Evolutionary conservation across 2,888 invertebrate species (phyloP).

Genomic region (Anoplius nigerrimus): DNA sequence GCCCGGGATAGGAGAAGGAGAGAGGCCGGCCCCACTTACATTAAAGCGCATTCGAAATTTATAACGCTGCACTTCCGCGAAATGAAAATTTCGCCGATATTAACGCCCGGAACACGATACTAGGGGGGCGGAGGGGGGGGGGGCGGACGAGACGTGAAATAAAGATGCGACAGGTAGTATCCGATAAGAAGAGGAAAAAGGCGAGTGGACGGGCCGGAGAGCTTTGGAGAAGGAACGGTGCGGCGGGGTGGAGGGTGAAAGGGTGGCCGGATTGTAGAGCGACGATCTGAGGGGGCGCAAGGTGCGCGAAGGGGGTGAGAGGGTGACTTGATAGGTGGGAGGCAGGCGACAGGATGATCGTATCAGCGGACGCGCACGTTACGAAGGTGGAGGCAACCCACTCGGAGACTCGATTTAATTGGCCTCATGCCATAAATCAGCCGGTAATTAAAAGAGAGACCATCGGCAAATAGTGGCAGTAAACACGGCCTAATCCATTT

Average conservation of each 20-base stretch:
- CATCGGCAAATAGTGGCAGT: constrained; percentile 51
- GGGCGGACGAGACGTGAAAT: constrained; percentile 20
- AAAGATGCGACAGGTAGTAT: constrained; percentile 27
- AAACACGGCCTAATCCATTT: constrained; percentile 68
- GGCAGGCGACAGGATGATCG: neutral
- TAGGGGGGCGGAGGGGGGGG: too few species aligned
- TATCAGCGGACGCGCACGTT: constrained; percentile 29
- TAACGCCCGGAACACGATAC: constrained; percentile 26
- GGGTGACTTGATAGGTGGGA: neutral
- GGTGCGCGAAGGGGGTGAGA: neutral
- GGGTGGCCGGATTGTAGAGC: too few species aligned
- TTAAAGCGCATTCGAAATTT: constrained; percentile 34
- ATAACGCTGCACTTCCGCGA: constrained; percentile 30
- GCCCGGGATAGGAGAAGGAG: constrained; percentile 1
- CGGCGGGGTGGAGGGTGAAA: too few species aligned
- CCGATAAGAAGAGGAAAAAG: constrained; percentile 6
- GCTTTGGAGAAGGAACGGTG: too few species aligned
- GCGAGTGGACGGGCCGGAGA: neutral
- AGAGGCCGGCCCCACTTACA: constrained; percentile 27
- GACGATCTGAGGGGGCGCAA: too few species aligned
- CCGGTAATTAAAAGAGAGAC: constrained; percentile 66
- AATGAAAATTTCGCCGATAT: constrained; percentile 36
- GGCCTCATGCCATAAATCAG: constrained; percentile 62
- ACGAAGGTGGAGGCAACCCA: constrained; percentile 41
- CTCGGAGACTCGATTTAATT: constrained; percentile 45